Conservation (phyloP, 2,888 invertebrate genomes). For the Lasioglossum lativentre region DNA sequence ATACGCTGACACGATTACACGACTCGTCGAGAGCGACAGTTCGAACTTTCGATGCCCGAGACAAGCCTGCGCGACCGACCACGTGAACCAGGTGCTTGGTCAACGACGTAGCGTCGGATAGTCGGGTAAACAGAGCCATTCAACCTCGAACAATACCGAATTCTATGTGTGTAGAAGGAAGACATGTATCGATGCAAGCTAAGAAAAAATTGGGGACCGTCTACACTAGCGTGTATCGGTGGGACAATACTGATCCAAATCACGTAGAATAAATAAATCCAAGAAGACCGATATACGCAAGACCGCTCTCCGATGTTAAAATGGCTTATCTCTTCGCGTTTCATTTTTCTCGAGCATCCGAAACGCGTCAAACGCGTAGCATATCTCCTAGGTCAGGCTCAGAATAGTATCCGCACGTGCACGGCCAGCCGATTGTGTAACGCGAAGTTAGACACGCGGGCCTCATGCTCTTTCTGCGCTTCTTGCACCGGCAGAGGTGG, state of each 20-base stretch:
- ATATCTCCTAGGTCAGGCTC: constrained; percentile 65
- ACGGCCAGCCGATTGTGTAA: constrained; percentile 3
- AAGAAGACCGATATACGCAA: no score
- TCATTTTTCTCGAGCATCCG: neutral
- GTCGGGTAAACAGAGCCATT: no score
- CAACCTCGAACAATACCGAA: no score
- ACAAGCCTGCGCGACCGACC: neutral
- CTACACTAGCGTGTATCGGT: no score
- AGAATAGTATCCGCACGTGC: constrained; percentile 54
- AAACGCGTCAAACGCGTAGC: constrained; percentile 34
- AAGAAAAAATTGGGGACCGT: no score
- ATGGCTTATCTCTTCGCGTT: neutral
- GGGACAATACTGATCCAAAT: no score
- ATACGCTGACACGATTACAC: constrained; percentile 47
- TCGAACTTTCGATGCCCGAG: constrained; percentile 51
- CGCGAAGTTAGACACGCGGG: constrained; percentile 2
- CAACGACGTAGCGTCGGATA: no score
- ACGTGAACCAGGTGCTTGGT: neutral
- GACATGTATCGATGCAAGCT: no score
- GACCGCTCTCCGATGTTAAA: no score
- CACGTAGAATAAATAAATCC: no score
- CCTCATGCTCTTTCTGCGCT: neutral
- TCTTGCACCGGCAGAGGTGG: neutral
- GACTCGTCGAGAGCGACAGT: constrained; percentile 56
- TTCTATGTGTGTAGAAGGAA: no score